Conservation (phyloP, 1,140 invertebrate species). For the Oryctes rhinoceros region DNA sequence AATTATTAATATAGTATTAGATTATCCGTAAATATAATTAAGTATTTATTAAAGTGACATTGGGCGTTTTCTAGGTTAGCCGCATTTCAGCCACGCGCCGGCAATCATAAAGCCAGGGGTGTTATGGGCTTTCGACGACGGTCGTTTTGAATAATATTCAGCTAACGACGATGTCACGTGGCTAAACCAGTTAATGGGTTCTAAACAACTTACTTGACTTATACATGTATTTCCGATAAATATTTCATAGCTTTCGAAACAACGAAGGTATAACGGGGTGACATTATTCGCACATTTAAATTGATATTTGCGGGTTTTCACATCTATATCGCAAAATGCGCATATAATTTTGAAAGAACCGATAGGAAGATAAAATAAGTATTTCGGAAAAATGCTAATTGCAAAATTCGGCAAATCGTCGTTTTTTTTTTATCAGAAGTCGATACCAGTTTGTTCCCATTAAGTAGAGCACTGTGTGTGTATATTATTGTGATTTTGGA, state of each 20-base stretch:
- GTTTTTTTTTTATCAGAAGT: too few relatives aligned
- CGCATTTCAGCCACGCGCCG: not conserved
- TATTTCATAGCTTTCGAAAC: not conserved
- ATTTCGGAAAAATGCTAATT: too few relatives aligned
- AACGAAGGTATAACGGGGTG: not conserved
- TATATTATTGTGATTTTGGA: too few relatives aligned
- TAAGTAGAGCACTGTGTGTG: too few relatives aligned
- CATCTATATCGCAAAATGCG: too few relatives aligned
- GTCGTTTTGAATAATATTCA: constrained; percentile 14
- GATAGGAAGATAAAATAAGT: too few relatives aligned
- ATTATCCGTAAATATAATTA: not conserved
- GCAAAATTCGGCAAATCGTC: too few relatives aligned
- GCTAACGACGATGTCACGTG: not conserved
- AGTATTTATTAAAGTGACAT: constrained; percentile 9
- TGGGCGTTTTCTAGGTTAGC: constrained; percentile 2
- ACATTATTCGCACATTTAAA: too few relatives aligned
- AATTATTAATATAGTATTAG: not conserved
- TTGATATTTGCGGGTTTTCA: too few relatives aligned
- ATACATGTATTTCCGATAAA: not conserved
- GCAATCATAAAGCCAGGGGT: not conserved
- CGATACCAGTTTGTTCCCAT: too few relatives aligned
- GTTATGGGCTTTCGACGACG: not conserved
- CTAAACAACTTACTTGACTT: constrained; percentile 10
- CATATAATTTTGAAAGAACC: too few relatives aligned
- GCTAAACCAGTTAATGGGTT: not conserved